Evolutionary conservation across 35 echinoderm and acorn worm species (phyloP).

Genomic region (Patiria miniata): DNA sequence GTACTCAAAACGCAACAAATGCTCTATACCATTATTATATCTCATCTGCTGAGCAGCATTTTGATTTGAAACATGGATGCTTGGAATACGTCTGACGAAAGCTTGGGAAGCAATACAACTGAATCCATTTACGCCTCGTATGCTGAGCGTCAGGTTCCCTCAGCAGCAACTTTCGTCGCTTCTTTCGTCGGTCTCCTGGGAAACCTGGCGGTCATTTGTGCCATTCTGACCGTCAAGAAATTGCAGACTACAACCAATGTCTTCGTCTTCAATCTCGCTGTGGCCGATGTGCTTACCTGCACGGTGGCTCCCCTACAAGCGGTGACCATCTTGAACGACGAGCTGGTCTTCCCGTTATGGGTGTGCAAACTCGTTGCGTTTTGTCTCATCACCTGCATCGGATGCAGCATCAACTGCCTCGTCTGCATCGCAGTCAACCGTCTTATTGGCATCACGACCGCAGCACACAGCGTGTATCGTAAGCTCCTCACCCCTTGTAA

Average conservation of each 20-base stretch:
- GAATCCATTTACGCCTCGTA: slow-evolving; percentile 11
- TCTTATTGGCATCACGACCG: slow-evolving; percentile 8
- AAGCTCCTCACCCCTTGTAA: slow-evolving; percentile 36
- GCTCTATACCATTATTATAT: no score
- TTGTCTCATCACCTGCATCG: slow-evolving; percentile 30
- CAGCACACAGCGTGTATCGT: slow-evolving; percentile 24
- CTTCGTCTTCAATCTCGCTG: slow-evolving; percentile 58
- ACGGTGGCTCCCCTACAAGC: slow-evolving; percentile 54
- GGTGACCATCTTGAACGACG: slow-evolving; percentile 36
- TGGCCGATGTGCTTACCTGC: slow-evolving; percentile 71
- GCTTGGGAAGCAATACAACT: no score
- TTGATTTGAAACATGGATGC: no score
- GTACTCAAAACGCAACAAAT: no score
- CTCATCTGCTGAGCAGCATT: no score
- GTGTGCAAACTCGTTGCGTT: slow-evolving; percentile 45
- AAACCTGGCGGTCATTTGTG: slow-evolving; percentile 60
- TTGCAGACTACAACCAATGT: slow-evolving; percentile 69
- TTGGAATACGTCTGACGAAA: no score
- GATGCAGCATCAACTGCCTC: slow-evolving; percentile 59
- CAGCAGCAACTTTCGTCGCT: slow-evolving; percentile 43
- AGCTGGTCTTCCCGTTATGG: slow-evolving; percentile 37
- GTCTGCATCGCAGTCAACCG: slow-evolving; percentile 66
- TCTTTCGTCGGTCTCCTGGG: slow-evolving; percentile 53
- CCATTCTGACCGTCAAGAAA: slow-evolving; percentile 53
- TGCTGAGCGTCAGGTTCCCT: slow-evolving; percentile 44